phyloP scores from a whole-genome alignment of 1,140 invertebrate genomes.

The Calliopsis andreniformis region DNA sequence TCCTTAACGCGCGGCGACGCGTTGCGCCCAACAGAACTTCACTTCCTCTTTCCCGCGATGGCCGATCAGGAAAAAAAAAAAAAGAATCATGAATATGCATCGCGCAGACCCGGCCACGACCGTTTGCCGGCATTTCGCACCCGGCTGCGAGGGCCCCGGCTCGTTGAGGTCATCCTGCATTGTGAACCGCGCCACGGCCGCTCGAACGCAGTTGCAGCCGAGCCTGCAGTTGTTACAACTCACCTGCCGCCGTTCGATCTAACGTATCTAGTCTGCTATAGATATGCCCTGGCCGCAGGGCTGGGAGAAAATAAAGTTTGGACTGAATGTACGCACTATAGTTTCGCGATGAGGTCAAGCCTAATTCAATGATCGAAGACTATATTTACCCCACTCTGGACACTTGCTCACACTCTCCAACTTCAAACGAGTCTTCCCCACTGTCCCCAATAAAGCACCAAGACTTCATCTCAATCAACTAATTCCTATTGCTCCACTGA shows the following conservation, averaged over 20 bases:
- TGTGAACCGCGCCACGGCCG: conserved; percentile 20
- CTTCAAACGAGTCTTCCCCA: too few species aligned
- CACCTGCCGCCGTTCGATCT: conserved; percentile 40
- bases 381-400: too few species aligned
- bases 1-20: conserved; percentile 71
- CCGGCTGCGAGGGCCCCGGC: conserved; percentile 54
- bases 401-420: too few species aligned
- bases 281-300: too few species aligned
- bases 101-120: conserved; percentile 55
- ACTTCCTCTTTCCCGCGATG: conserved; percentile 78
- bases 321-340: too few species aligned
- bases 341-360: too few species aligned
- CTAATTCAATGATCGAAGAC: too few species aligned
- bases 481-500: too few species aligned
- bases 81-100: conserved; percentile 77
- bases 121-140: conserved; percentile 65
- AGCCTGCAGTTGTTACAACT: conserved; percentile 35
- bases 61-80: conserved; percentile 67
- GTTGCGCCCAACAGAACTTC: conserved; percentile 65
- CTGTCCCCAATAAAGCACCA: too few species aligned
- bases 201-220: conserved; percentile 27
- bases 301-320: too few species aligned
- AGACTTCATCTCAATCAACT: too few species aligned
- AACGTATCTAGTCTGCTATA: conserved; percentile 25
- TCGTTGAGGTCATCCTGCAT: conserved; percentile 50